Evolutionary conservation across 1,140 invertebrate species (phyloP).

Genomic region (Diorhabda elongata): DNA sequence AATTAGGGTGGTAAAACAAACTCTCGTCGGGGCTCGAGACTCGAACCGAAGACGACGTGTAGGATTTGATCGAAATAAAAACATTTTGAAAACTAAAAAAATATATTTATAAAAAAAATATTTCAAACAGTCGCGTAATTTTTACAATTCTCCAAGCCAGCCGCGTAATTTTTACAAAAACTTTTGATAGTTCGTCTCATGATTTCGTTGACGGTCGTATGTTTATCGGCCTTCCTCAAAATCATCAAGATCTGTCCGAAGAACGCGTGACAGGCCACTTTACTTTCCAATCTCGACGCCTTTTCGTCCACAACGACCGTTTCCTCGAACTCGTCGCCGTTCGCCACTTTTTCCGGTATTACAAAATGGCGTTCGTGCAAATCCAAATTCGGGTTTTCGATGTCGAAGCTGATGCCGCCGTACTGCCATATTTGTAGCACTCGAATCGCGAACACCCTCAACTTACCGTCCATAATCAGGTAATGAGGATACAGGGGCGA

Average conservation of each 20-base stretch:
- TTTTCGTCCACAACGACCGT: constrained; percentile 40
- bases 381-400: constrained; percentile 15
- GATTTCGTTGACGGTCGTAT: constrained; percentile 26
- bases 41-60: no score
- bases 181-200: constrained; percentile 25
- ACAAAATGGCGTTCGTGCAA: constrained; percentile 19
- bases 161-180: constrained; percentile 25
- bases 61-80: no score
- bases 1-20: no score
- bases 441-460: constrained; percentile 33
- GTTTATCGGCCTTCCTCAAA: constrained; percentile 27
- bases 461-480: constrained; percentile 29
- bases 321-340: constrained; percentile 31
- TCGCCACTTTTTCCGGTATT: constrained; percentile 21
- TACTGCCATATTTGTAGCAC: constrained; percentile 39
- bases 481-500: constrained; percentile 32
- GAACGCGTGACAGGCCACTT: constrained; percentile 45
- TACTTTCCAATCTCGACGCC: constrained; percentile 44
- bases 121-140: background rate
- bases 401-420: constrained; percentile 38
- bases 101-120: no score
- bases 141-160: constrained; percentile 23
- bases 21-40: no score
- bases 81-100: background rate
- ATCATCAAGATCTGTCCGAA: constrained; percentile 42